These are phyloP conservation scores for Monomorium pharaonis DNA, from an alignment of 1,140 invertebrate genomes.

Conservation along the genomic window DNA sequence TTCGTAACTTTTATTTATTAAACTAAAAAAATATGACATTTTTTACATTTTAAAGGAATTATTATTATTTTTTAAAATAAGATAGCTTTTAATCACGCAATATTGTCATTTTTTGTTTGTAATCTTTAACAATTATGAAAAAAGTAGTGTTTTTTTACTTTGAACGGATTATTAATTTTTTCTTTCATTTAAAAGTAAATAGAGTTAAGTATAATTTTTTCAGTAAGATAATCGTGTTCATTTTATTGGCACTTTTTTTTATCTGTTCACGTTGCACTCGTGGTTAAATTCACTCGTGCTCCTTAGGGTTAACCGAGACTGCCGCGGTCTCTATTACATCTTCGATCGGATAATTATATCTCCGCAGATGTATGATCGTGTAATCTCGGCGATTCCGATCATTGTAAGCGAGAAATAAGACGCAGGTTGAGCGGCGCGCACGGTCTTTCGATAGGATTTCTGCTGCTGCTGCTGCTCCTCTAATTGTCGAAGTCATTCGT, in stretches of 20 bases:
- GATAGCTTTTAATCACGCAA: neutral
- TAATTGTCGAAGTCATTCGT: conserved; percentile 82
- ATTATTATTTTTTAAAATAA: neutral
- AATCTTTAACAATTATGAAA: neutral
- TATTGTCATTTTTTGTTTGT: neutral
- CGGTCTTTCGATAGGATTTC: conserved; percentile 60
- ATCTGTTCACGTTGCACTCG: neutral
- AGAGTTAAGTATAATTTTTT: neutral
- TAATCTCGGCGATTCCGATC: conserved; percentile 65
- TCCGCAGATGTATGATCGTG: conserved; percentile 25
- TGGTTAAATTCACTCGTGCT: neutral
- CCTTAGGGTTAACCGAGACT: conserved; percentile 16
- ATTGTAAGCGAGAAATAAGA: conserved; percentile 66
- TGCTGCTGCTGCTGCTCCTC: conserved; percentile 52
- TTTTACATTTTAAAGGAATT: neutral
- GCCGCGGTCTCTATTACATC: neutral
- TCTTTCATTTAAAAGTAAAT: neutral
- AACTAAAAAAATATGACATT: neutral
- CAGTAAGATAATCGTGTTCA: too few species aligned
- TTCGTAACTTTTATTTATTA: conserved; percentile 3
- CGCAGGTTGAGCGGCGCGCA: conserved; percentile 49
- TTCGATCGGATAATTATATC: conserved; percentile 30
- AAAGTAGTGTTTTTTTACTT: neutral
- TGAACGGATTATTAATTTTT: neutral
- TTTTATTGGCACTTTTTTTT: neutral